Percentiles rank a stretch among this genome's conserved stretches.
Conservation (phyloP, 1,140 invertebrate species). For the Drosophila yakuba region DNA sequence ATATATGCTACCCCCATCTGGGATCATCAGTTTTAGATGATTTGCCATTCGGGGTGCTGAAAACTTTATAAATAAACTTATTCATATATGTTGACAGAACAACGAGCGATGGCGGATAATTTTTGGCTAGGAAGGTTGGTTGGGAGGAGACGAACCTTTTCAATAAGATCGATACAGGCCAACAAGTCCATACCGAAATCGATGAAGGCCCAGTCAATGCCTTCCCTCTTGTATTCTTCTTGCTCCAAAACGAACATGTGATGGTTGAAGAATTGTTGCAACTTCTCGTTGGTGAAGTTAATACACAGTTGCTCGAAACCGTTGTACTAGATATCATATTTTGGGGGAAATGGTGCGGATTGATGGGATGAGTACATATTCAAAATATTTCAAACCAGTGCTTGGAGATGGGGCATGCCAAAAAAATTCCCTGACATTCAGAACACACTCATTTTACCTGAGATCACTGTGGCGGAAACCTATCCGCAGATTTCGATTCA, state of each 20-base stretch:
- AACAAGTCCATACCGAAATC: conserved; percentile 99
- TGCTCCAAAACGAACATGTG: conserved; percentile 99
- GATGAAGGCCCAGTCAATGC: conserved; percentile 98
- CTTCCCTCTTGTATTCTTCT: conserved; percentile 98
- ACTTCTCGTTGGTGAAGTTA: conserved; percentile 99
- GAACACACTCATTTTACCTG: conserved; percentile 40
- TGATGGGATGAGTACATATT: conserved; percentile 49
- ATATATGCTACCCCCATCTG: conserved; percentile 32
- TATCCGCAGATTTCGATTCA: conserved; percentile 16
- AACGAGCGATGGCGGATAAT: conserved; percentile 38
- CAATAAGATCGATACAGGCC: conserved; percentile 98
- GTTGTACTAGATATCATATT: conserved; percentile 90
- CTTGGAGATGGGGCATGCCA: conserved; percentile 20
- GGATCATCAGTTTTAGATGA: conserved; percentile 79
- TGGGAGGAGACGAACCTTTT: conserved; percentile 91
- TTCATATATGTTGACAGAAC: conserved; percentile 20
- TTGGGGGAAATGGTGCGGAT: conserved; percentile 25
- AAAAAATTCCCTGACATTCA: conserved; percentile 40
- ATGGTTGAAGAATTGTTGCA: conserved; percentile 99
- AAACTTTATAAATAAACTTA: conserved; percentile 26
- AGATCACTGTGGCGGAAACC: conserved; percentile 16
- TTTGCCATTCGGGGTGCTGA: conserved; percentile 37
- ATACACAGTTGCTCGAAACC: conserved; percentile 99
- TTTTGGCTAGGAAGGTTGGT: conserved; percentile 43
- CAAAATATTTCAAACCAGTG: conserved; percentile 31